Percentiles rank a stretch among this genome's conserved stretches.
phyloP scores from a whole-genome alignment of 2,797 vertebrate species.

The Bovichtus variegatus region DNA sequence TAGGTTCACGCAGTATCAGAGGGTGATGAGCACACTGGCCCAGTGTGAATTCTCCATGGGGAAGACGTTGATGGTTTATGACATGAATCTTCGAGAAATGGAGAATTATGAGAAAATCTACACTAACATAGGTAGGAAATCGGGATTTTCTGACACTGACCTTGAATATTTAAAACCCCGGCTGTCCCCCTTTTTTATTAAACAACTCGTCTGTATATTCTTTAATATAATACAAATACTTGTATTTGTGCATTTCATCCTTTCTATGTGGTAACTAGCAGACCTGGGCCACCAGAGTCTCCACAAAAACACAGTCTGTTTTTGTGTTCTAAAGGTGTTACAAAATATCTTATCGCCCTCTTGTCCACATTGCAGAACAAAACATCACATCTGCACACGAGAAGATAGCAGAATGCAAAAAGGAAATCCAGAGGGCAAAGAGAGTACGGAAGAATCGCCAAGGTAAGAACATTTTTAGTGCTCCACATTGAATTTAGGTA shows the following conservation, averaged over 20 bases:
- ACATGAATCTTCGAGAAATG: slow-evolving; percentile 99
- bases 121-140: slow-evolving; percentile 91
- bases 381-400: slow-evolving; percentile 96
- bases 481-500: not conserved
- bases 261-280: not conserved
- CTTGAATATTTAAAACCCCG: not conserved
- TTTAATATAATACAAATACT: not conserved
- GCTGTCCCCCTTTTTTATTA: too few relatives aligned
- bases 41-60: slow-evolving; percentile 99
- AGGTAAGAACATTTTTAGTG: slow-evolving; percentile 83
- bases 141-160: not conserved
- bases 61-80: slow-evolving; percentile 96
- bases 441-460: slow-evolving; percentile 98
- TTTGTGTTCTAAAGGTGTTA: not conserved
- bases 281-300: not conserved
- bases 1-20: slow-evolving; percentile 95
- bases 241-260: not conserved
- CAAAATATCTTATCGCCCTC: not conserved
- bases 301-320: not conserved
- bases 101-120: slow-evolving; percentile 99
- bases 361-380: slow-evolving; percentile 84
- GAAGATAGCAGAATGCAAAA: slow-evolving; percentile 98
- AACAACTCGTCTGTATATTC: not conserved
- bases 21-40: slow-evolving; percentile 94
- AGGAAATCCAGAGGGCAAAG: slow-evolving; percentile 97